Conservation (phyloP, 1,140 invertebrate genomes). For the Meloidogyne chitwoodi region DNA sequence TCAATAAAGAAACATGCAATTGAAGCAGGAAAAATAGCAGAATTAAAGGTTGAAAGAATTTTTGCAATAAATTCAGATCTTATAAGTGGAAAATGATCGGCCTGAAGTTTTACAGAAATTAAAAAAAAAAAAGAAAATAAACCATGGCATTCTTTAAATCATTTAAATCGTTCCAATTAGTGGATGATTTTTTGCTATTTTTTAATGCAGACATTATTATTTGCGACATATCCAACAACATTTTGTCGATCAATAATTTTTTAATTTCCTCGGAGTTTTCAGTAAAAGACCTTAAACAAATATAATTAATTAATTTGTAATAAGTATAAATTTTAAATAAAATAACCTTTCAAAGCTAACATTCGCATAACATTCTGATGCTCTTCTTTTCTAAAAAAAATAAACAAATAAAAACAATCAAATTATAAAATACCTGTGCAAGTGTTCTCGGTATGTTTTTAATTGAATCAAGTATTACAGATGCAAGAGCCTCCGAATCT, state of each 20-base stretch:
- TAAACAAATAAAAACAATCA: not conserved
- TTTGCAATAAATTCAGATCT: conserved; percentile 14
- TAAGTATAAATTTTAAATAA: not conserved
- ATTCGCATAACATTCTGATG: not conserved
- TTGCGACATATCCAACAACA: not conserved
- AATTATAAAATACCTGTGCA: conserved; percentile 14
- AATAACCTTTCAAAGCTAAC: not conserved
- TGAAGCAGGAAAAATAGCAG: conserved; percentile 9
- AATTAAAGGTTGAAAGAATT: conserved; percentile 11
- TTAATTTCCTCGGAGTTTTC: not conserved
- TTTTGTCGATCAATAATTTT: not conserved
- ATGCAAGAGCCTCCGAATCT: conserved; percentile 6
- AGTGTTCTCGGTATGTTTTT: not conserved
- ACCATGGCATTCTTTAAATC: not conserved
- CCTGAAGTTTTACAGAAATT: not conserved
- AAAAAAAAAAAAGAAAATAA: not conserved
- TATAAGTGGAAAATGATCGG: not conserved
- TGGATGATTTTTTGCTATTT: not conserved
- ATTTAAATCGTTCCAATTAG: not conserved
- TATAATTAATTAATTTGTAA: too few relatives aligned
- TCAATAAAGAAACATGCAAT: conserved; percentile 29
- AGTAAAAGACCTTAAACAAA: not conserved
- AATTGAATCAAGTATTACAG: conserved; percentile 14
- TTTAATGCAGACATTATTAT: not conserved
- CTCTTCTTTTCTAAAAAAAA: conserved; percentile 8